phyloP scores from a whole-genome alignment of 2,888 invertebrate genomes.

The Podotricha telesiphe region DNA sequence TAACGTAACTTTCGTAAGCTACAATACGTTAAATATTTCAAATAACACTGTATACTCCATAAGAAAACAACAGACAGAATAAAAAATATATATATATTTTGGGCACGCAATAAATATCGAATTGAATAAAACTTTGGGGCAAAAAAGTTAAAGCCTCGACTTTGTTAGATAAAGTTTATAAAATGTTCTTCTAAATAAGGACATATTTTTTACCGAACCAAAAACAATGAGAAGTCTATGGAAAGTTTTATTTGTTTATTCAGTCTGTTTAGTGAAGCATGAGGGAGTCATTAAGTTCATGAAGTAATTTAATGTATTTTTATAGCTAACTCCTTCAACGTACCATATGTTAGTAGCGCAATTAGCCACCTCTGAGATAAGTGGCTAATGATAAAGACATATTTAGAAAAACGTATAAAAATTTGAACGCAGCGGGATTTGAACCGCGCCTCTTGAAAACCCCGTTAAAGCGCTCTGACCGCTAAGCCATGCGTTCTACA shows the following conservation, averaged over 20 bases:
- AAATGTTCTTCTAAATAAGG: conserved; percentile 32
- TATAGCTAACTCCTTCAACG: conserved; percentile 18
- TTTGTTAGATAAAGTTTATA: conserved; percentile 37
- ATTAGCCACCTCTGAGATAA: conserved; percentile 23
- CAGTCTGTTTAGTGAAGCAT: conserved; percentile 7
- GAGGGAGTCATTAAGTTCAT: neutral
- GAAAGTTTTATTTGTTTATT: conserved; percentile 18
- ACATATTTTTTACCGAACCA: conserved; percentile 21
- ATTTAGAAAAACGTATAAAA: no score
- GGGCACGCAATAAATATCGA: conserved; percentile 45
- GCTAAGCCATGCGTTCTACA: no score
- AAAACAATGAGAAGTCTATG: conserved; percentile 12
- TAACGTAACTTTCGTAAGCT: no score
- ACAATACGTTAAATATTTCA: neutral
- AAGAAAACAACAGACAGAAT: neutral
- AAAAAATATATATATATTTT: conserved; percentile 43
- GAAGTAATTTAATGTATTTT: conserved; percentile 20
- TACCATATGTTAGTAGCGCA: conserved; percentile 29
- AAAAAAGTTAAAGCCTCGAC: conserved; percentile 45
- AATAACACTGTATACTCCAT: neutral
- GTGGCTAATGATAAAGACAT: no score
- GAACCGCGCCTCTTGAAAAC: no score
- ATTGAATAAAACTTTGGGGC: conserved; percentile 47
- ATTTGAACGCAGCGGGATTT: no score
- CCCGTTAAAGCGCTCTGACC: no score